These are phyloP conservation scores for Trissolcus brochymenae DNA, from an alignment of 2,888 invertebrate species.

Conservation along the genomic window DNA sequence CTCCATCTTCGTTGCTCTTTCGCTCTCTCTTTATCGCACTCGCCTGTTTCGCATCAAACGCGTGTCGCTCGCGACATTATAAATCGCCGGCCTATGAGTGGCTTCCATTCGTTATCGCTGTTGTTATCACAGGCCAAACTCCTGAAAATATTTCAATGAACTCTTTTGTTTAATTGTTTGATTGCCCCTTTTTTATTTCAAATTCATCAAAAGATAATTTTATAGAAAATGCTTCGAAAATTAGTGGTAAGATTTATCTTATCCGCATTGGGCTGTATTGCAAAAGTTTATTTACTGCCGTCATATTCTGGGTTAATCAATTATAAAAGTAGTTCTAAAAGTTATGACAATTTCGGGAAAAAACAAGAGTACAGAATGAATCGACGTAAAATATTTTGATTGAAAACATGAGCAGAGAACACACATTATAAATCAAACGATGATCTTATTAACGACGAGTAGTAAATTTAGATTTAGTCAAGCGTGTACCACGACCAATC, in stretches of 20 bases:
- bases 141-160: constrained; percentile 57
- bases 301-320: no score
- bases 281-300: no score
- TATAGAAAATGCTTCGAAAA: no score
- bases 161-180: constrained; percentile 28
- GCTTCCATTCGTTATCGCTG: constrained; percentile 73
- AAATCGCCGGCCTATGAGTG: constrained; percentile 74
- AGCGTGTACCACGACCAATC: constrained; percentile 9
- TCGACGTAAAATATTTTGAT: not conserved
- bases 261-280: no score
- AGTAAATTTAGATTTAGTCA: constrained; percentile 50
- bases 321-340: no score
- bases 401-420: constrained; percentile 5
- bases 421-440: constrained; percentile 11
- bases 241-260: no score
- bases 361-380: not conserved
- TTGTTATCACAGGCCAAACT: constrained; percentile 64
- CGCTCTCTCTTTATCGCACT: constrained; percentile 58
- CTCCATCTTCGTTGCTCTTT: constrained; percentile 59
- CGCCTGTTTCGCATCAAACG: constrained; percentile 60
- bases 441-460: constrained; percentile 36
- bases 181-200: no score
- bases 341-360: not conserved
- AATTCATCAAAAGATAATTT: no score
- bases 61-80: constrained; percentile 66